Percentiles rank a stretch among this genome's conserved stretches.
Evolutionary conservation across 2,113 vertebrate genomes (phyloP).

Genomic region (Cyprichromis sp.): DNA sequence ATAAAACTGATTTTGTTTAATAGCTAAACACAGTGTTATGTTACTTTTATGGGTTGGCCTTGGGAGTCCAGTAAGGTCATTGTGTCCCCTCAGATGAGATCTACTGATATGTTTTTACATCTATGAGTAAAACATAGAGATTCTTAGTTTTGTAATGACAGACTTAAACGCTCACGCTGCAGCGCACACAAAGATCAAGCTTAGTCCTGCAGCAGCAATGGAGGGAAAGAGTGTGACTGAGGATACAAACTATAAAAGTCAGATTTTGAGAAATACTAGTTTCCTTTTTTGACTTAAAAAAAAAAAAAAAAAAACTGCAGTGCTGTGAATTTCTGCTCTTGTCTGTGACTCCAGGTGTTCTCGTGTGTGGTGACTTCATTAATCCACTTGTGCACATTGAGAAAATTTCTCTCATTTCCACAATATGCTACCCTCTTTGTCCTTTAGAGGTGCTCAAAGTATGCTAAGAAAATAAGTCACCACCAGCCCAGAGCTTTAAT

Average conservation of each 20-base stretch:
- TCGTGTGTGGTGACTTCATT: neutral
- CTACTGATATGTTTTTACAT: neutral
- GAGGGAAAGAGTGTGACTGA: neutral
- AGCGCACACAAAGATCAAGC: neutral
- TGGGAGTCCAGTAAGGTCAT: neutral
- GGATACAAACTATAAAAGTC: neutral
- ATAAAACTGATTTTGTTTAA: neutral
- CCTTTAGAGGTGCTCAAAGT: neutral
- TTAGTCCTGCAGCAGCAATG: neutral
- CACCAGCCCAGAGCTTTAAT: neutral
- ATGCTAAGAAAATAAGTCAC: neutral
- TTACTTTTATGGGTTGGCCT: neutral
- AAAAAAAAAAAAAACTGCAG: neutral
- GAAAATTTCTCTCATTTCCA: neutral
- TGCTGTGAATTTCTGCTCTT: neutral
- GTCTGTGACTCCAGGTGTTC: neutral
- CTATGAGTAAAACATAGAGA: neutral
- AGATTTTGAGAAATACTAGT: neutral
- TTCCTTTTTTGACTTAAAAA: neutral
- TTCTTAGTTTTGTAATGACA: neutral
- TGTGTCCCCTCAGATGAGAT: neutral
- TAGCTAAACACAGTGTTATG: neutral
- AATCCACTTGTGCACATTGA: neutral
- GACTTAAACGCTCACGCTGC: neutral
- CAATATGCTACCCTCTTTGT: neutral